Conservation (phyloP, 2,888 invertebrate species). For the Rhagium mordax region DNA sequence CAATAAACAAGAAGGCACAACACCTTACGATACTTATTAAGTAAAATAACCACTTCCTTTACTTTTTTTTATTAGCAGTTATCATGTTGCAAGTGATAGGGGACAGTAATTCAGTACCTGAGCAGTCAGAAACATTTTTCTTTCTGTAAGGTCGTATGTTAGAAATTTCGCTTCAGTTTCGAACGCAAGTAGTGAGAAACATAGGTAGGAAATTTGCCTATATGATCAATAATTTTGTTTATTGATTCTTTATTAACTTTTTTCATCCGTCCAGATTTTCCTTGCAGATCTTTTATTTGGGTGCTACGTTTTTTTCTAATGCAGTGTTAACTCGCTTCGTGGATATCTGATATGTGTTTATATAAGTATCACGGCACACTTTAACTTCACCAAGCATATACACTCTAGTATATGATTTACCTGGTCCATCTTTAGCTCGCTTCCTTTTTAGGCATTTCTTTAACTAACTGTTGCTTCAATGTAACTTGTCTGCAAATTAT, state of each 20-base stretch:
- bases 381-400: conserved; percentile 38
- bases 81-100: too few relatives aligned
- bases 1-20: too few relatives aligned
- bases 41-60: too few relatives aligned
- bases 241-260: conserved; percentile 40
- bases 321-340: conserved; percentile 31
- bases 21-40: too few relatives aligned
- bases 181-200: conserved; percentile 28
- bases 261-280: conserved; percentile 9
- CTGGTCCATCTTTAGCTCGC: neutral
- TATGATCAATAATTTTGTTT: conserved; percentile 40
- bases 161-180: conserved; percentile 30
- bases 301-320: conserved; percentile 23
- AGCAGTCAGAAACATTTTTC: too few relatives aligned
- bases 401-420: conserved; percentile 35
- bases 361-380: conserved; percentile 41
- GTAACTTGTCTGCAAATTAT: conserved; percentile 38
- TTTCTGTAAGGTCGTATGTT: conserved; percentile 29
- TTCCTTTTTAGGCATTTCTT: conserved; percentile 40
- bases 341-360: conserved; percentile 33
- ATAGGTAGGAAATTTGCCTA: conserved; percentile 30
- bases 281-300: conserved; percentile 35
- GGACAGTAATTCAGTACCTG: too few relatives aligned
- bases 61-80: too few relatives aligned
- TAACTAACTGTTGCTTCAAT: conserved; percentile 27